A percentile compares a stretch with the other conserved stretches of the same genome.
Conservation (phyloP, 2,113 vertebrate genomes). For the Puma concolor region DNA sequence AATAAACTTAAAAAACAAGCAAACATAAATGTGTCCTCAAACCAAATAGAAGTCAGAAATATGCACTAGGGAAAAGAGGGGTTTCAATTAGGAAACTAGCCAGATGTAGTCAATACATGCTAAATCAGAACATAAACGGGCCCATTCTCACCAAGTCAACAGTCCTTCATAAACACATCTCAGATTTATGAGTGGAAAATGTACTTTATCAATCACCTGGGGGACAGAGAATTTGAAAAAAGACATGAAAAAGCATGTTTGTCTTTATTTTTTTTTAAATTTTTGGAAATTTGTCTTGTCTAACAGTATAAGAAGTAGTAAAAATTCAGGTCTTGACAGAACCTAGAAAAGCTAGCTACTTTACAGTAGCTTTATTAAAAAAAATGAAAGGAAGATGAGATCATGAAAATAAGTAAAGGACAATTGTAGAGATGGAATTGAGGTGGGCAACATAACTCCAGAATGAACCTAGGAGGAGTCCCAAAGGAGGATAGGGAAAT, state of each 20-base stretch:
- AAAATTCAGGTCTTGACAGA: not conserved
- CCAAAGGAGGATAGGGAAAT: not conserved
- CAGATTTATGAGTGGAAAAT: slow-evolving; percentile 35
- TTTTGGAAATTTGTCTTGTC: not conserved
- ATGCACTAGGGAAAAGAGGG: not conserved
- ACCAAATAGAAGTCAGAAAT: not conserved
- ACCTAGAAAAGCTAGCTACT: slow-evolving; percentile 28
- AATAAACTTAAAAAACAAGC: not conserved
- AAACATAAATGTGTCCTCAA: not conserved
- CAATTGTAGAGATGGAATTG: not conserved
- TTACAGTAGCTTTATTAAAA: not conserved
- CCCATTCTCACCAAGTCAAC: not conserved
- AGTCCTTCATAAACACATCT: slow-evolving; percentile 29
- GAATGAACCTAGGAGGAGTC: not conserved
- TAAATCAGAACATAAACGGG: slow-evolving; percentile 27
- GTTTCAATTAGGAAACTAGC: slow-evolving; percentile 6
- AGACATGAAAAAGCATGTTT: not conserved
- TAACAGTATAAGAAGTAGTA: slow-evolving; percentile 34
- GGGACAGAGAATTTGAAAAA: not conserved
- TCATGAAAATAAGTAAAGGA: slow-evolving; percentile 13
- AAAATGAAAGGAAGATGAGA: not conserved
- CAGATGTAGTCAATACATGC: not conserved
- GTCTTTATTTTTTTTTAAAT: not conserved
- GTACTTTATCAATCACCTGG: not conserved
- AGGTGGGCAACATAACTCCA: slow-evolving; percentile 6